phyloP scores from a whole-genome alignment of 1,140 invertebrate genomes.

The Chironomus striatipennis region DNA sequence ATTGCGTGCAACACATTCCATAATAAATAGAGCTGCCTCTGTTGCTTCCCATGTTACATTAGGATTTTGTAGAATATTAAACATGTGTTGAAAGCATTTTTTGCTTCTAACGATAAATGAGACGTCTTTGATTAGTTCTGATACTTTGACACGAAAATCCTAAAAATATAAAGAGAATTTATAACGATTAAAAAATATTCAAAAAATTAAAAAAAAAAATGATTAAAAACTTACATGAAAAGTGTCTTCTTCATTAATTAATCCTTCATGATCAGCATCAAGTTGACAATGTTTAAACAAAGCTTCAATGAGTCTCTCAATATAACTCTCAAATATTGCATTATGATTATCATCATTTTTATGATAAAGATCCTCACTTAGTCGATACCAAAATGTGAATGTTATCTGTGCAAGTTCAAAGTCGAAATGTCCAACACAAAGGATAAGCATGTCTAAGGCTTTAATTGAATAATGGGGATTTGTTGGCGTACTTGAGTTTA shows the following conservation, averaged over 20 bases:
- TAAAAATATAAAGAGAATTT: conserved; percentile 47
- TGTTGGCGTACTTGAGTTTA: conserved; percentile 47
- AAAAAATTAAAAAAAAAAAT: neutral
- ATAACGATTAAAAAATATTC: conserved; percentile 39
- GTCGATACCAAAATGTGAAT: conserved; percentile 92
- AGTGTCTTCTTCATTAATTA: conserved; percentile 84
- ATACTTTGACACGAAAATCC: conserved; percentile 83
- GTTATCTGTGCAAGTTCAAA: conserved; percentile 97
- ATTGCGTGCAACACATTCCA: conserved; percentile 92
- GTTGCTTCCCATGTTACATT: conserved; percentile 79
- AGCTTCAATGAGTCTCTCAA: conserved; percentile 78
- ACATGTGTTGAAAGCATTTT: conserved; percentile 88
- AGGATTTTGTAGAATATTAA: conserved; percentile 56
- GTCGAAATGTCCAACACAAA: conserved; percentile 93
- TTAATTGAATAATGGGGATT: conserved; percentile 72
- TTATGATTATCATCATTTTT: conserved; percentile 72
- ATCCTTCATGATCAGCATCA: conserved; percentile 80
- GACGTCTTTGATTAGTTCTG: conserved; percentile 92
- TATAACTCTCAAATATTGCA: conserved; percentile 75
- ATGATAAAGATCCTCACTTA: conserved; percentile 91
- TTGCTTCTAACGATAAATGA: conserved; percentile 94
- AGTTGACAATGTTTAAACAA: conserved; percentile 82
- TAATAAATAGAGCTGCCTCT: conserved; percentile 92
- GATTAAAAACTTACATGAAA: conserved; percentile 43
- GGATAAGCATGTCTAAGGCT: conserved; percentile 79